Evolutionary conservation across 2,797 vertebrate species (phyloP), one percentile per base, ranked within the genome.

Genomic region (Benthosema pterotum): DNA sequence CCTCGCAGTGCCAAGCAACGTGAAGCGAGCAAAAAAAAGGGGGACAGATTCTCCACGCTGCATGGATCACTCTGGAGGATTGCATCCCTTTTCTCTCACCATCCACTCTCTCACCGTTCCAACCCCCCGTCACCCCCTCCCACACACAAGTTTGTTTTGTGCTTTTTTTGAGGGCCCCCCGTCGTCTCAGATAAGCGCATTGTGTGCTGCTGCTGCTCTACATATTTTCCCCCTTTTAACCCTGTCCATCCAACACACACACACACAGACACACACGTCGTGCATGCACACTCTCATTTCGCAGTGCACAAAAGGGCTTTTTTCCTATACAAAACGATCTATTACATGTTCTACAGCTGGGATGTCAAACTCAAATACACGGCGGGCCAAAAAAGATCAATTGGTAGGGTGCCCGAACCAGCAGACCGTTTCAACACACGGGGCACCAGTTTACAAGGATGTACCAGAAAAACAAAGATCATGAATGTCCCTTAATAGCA

Each of bases 41-140:
- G 75, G 90, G 89, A 84, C 89, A 88, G 84, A 90, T 90, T 88
- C 69, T 85, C 83, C 82, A 85, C 60, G 82, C 87, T 76, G 84
- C 78, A 49, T 71, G 69, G 65, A 87, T 84, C 79, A 58, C 79
- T 74, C 77, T 57, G 53, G 69, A 72, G 77, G 72, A 78, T 72
- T 65, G 71, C 32, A 45, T 8, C 50, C 59, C 71, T 69, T 57
- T 67, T 67, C 69, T 57, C 32, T 28, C 42, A 56, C 9, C 7
- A 38, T 67, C 78, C 67, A 56, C 62, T 59, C 54, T 54, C 65
- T 38, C 32, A 38, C 32, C 32, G 11, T 11, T 38, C 32, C 32
- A 38, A 7, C 32, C 32, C 22, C 59, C 43, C 55, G 68, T 79
- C 69, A 2, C 54, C 68, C 42, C 46, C 60, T 55, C 73, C 66